Evolutionary conservation across 2,797 vertebrate genomes (phyloP), one percentile per base, ranked within the genome.

Genomic region (Melanotaenia nigrans): DNA sequence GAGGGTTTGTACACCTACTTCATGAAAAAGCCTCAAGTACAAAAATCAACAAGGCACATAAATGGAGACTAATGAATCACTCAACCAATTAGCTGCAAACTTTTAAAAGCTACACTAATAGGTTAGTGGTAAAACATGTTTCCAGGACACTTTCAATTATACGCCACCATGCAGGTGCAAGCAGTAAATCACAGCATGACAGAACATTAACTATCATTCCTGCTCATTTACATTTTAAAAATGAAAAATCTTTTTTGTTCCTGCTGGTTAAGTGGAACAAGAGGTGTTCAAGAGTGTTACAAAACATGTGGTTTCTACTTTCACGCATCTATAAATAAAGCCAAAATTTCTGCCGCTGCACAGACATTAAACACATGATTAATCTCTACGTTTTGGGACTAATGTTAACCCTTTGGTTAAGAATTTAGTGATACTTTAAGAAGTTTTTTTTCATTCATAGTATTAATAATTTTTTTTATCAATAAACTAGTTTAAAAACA

Each of bases 11-110:
- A 42, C 22, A 61, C 56, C 36, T 28, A 69, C 62, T 75, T 70
- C 59, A 80, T 68, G 59, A 63, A 62, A 77, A 74, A 54, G 45
- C 40, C 54, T 68, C 20, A 60, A 60, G 49, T 24, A 62, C 16
- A 68, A 66, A 47, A 77, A 60, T 30, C 51, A 75, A 30, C 51
- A 40, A 71, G 45, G 45, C 24, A 7, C 5, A 4, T 16, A 32
- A 79, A 59, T 63, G 32, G 65, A 58, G 3, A 64, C 32, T 59
- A 73, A 73, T 68, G 38, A 54, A 47, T 16, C 54, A 22, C 35
- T 49, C 60, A 65, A 33, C 35, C 58, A 71, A 76, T 76, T 68
- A 66, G 30, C 1, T 61, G 32, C 22, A 51, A 58, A 30, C 56
- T 71, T 42, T 40, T 54, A 47, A 28, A n/a, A 57, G 63, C 28